Conservation (phyloP, 1,140 invertebrate genomes). For the Hycleus cichorii region DNA sequence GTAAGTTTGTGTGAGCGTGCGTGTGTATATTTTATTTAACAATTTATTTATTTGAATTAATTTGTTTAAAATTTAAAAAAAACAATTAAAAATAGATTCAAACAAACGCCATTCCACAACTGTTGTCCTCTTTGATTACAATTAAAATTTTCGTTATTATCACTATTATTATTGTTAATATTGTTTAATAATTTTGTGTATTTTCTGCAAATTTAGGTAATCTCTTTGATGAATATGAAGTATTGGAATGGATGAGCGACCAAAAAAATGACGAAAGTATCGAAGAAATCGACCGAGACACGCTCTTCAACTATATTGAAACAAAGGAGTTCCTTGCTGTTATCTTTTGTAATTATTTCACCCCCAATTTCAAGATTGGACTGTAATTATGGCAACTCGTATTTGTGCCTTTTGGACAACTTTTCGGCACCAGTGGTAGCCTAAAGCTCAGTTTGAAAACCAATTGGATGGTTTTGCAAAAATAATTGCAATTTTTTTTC, state of each 20-base stretch:
- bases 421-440: too few relatives aligned
- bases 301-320: constrained; percentile 78
- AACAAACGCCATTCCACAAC: constrained; percentile 20
- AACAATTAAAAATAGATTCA: neutral
- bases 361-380: neutral
- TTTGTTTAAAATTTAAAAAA: too few relatives aligned
- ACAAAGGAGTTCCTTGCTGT: constrained; percentile 89
- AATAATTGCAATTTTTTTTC: too few relatives aligned
- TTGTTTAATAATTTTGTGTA: neutral
- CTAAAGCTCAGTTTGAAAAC: too few relatives aligned
- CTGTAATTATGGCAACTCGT: too few relatives aligned
- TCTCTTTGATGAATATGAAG: constrained; percentile 74
- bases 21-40: too few relatives aligned
- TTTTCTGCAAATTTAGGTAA: constrained; percentile 58
- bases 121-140: neutral
- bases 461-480: too few relatives aligned
- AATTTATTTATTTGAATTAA: too few relatives aligned
- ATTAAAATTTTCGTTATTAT: neutral
- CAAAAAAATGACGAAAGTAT: constrained; percentile 92
- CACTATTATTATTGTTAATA: neutral
- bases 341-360: constrained; percentile 75
- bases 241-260: constrained; percentile 83
- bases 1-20: neutral
- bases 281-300: constrained; percentile 80
- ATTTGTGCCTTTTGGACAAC: too few relatives aligned